Conservation (phyloP, 2,888 invertebrate genomes). For the Dusona sp. region DNA sequence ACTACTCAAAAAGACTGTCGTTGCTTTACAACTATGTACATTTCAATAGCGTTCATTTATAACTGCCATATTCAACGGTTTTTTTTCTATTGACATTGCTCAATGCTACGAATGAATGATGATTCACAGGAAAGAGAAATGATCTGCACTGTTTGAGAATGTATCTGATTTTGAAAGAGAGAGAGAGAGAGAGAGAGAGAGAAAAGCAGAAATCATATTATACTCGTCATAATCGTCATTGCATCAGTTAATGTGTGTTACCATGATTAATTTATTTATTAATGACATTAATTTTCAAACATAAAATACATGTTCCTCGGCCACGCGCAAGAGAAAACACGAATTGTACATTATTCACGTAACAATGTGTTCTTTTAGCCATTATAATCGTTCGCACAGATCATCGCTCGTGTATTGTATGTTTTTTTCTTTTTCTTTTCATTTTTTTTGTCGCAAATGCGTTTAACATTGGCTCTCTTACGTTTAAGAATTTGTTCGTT, state of each 20-base stretch:
- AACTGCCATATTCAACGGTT: conserved; percentile 59
- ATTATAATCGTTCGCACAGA: conserved; percentile 27
- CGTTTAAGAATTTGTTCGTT: conserved; percentile 36
- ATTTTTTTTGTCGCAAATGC: conserved; percentile 13
- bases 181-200: background rate
- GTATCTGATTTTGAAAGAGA: conserved; percentile 15
- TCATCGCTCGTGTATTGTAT: conserved; percentile 29
- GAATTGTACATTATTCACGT: conserved; percentile 56
- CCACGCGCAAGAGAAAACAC: background rate
- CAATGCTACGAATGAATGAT: conserved; percentile 53
- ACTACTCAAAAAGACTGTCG: background rate
- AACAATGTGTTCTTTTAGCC: conserved; percentile 36
- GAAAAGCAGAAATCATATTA: conserved; percentile 14
- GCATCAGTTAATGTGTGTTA: conserved; percentile 54
- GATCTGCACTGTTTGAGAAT: conserved; percentile 48
- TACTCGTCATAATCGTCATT: conserved; percentile 27
- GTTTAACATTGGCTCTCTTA: conserved; percentile 21
- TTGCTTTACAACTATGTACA: background rate
- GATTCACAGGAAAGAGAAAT: conserved; percentile 33
- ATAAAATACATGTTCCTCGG: conserved; percentile 39
- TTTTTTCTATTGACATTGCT: conserved; percentile 54
- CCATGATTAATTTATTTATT: conserved; percentile 52
- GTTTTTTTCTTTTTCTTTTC: conserved; percentile 28
- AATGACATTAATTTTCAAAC: conserved; percentile 38
- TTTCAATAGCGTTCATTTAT: background rate